Conservation (phyloP, 2,113 vertebrate species). For the Oreochromis aureus region DNA sequence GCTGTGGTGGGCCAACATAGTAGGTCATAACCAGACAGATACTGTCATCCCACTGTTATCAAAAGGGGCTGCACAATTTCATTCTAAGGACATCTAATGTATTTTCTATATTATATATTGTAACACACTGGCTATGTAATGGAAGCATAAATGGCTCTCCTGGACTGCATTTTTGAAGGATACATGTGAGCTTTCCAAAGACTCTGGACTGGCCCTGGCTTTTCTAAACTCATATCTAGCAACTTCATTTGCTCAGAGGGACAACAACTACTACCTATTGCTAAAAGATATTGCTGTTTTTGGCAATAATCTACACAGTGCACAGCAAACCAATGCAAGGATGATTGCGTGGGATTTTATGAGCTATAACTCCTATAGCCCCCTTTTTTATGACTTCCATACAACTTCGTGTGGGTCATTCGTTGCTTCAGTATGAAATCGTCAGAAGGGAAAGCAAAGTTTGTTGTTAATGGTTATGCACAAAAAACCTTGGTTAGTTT, state of each 20-base stretch:
- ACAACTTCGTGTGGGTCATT: background rate
- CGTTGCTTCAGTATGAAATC: background rate
- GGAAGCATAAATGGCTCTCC: background rate
- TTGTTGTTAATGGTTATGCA: background rate
- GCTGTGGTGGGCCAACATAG: background rate
- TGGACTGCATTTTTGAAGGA: background rate
- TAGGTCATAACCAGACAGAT: background rate
- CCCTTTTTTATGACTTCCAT: background rate
- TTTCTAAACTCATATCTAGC: background rate
- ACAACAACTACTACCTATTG: slow-evolving; percentile 36
- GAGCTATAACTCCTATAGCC: background rate
- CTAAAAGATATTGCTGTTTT: background rate
- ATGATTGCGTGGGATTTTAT: slow-evolving; percentile 15
- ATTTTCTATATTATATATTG: background rate
- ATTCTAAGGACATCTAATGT: background rate
- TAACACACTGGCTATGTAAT: background rate
- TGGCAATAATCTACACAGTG: background rate
- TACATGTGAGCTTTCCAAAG: background rate
- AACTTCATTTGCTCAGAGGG: background rate
- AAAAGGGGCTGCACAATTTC: background rate
- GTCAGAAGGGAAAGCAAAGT: background rate
- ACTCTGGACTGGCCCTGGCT: background rate
- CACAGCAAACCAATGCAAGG: background rate
- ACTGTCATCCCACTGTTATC: background rate
- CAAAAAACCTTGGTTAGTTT: background rate